phyloP scores from a whole-genome alignment of 1,140 invertebrate species.

The Drosophila tsacasi region DNA sequence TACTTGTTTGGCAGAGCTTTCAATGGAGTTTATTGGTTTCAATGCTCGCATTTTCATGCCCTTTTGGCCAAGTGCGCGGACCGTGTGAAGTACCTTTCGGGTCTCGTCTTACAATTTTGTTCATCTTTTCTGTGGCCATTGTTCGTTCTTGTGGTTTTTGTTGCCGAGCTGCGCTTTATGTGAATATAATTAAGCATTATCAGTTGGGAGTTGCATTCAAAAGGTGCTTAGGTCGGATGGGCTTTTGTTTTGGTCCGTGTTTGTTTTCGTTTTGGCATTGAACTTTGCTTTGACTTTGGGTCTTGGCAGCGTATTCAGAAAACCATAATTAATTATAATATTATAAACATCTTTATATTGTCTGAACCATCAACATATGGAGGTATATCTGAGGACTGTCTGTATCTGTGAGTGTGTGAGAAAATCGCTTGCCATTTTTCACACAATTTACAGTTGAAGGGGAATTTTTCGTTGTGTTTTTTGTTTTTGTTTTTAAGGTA shows the following conservation, averaged over 20 bases:
- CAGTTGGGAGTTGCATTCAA: conserved; percentile 67
- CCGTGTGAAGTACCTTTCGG: conserved; percentile 70
- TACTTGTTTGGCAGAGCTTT: conserved; percentile 38
- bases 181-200: conserved; percentile 79
- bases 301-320: conserved; percentile 56
- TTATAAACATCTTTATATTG: conserved; percentile 76
- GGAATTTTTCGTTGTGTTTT: conserved; percentile 40
- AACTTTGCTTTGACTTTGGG: conserved; percentile 80
- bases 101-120: conserved; percentile 50
- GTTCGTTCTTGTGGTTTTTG: conserved; percentile 49
- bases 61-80: conserved; percentile 36
- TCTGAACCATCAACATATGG: conserved; percentile 46
- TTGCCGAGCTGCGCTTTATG: conserved; percentile 67
- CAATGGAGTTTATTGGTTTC: conserved; percentile 46
- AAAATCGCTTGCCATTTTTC: conserved; percentile 62
- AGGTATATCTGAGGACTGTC: conserved; percentile 4
- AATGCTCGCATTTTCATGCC: conserved; percentile 45
- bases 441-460: conserved; percentile 55
- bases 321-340: conserved; percentile 79
- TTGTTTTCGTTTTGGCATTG: conserved; percentile 72
- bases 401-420: conserved; percentile 51
- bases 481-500: conserved; percentile 15
- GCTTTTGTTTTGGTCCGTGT: conserved; percentile 47
- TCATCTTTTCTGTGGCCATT: conserved; percentile 43
- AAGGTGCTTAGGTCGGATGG: conserved; percentile 36